Base-by-base conservation (phyloP, 1,140 invertebrate species). In the Camponotus floridanus region DNA sequence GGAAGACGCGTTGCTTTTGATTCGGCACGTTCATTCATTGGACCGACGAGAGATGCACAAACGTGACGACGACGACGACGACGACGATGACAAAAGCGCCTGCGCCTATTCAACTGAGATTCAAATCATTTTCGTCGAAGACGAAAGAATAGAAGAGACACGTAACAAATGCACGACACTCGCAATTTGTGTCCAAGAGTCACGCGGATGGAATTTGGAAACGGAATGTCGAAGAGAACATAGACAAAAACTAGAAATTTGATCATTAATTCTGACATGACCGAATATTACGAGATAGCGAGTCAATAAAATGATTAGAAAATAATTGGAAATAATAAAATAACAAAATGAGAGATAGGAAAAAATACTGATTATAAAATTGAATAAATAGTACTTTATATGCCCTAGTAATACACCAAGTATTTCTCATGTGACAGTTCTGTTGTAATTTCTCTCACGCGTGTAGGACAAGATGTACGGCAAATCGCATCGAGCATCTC, bases 21-120 rank as follows among this genome's bases (percentile, higher is more conserved):
- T 73, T 61, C 39, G 39, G 39, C 36, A 81, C 18, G 67, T 81
- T 81, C 79, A 81, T 81, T 81, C 79, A 73, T 73, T 48, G 45
- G 39, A 21, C 15, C 21, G 65, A 21, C 39, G 67, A 45, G 67
- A 71, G 79, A 48, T 71, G 67, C 67, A 71, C 55, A 9, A 61
- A 81, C 13, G 26, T 15, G 62, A 68, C 42, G 45, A 55, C 76
- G 31, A 81, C 42, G 62, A 81, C 42, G 62, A 26, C 26, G 62
- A 68, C 42, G 45, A 55, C 76, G 31, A 81, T 31, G 62, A 81
- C 79, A 81, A 81, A 81, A 73, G 79, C 55, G 18, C 48, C 1
- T 51, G 65, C 67, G 67, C 8, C 79, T 81, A 81, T 81, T 81
- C 79, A 81, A 13, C 39, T 31, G 8, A 26, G 18, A 18, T 36